Base-by-base conservation (phyloP, 2,113 vertebrate genomes). In the Rhegmatorhina hoffmannsi region DNA sequence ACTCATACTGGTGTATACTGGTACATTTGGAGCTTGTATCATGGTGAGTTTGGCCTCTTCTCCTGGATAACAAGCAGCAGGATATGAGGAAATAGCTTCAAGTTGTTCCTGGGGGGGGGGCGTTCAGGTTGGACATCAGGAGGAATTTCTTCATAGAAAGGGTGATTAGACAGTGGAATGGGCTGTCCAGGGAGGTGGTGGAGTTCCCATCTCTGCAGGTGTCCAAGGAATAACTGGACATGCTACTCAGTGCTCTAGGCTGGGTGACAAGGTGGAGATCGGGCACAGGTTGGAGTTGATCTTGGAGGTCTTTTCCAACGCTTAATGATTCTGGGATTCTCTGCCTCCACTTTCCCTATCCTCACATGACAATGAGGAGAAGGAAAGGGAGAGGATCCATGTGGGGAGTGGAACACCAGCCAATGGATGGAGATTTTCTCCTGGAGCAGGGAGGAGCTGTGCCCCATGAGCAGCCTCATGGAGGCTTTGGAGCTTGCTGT, bases 261-360 rank as follows among this genome's bases (percentile, higher is more conserved):
- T 62, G 66, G n/a, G 38, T 9, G 24, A 47, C 24, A 56, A 4
- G 49, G 49, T 34, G 56, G 66, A 29, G 0, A 55, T 25, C 0
- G 1, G 47, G 18, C 29, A 40, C n/a, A 40, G 66, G 2, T 20
- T 0, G 75, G 34, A 43, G 8, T 47, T 0, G 0, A 1, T 0
- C 56, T 7, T 1, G 33, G 16, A 63, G 29, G 1, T 10, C 1
- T 56, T 72, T 87, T 26, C 29, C 31, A 11, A 9, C 7, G 9
- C 40, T 16, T 20, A 64, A 23, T 31, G 6, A 36, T 53, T 44
- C 3, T 7, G n/a, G 17, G n/a, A 40, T 46, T 60, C 69, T 53
- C 29, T 8, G 15, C 24, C 12, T 66, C 10, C 24, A 36, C 29
- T 29, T 55, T 82, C 33, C 34, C 25, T 18, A 3, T 19, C 28